Evolutionary conservation across 2,888 invertebrate species (phyloP), one percentile per base, ranked within the genome.

Genomic region (Carpatolechia fugitivella): DNA sequence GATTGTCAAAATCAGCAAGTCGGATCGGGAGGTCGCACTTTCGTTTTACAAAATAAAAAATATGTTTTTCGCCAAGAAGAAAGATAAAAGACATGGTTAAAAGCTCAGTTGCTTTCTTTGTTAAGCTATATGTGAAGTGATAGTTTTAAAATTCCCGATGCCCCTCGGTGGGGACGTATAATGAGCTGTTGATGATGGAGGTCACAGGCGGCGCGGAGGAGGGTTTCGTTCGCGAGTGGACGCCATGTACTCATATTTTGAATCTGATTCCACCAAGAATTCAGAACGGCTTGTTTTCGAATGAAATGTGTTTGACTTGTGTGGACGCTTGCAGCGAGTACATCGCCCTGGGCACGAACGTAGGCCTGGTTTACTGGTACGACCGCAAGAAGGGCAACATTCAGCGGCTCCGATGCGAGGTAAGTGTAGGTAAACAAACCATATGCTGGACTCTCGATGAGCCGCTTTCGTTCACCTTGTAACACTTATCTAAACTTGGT

Each of bases 351-450:
- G 98, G 97, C 1, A 96, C 96, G 1, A 97, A 96, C 83, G 93
- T 94, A 14, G 97, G 98, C 1, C 86, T 96, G 54, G 93, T 97
- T 24, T 98, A 96, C 78, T 96, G 97, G 95, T 97, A 94, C 77
- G 94, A 96, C 78, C 91, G 97, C 59, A 93, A 92, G 61, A 94
- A 92, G 40, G 94, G 94, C 51, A 93, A 94, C 64, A 90, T 97
- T 60, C 95, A 97, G 72, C 93, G 95, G 67, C 85, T 98, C 1
- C 90, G 94, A 74, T 94, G 95, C 69, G 96, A 97, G 92, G 98
- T 97, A 91, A 82, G 84, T 66, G 41, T 16, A 30, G 13, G 36
- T 35, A 58, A 38, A 55, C 52, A 58, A 29, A 10, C 50, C 46
- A 60, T 64, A 60, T 60, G 61, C 41, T 55, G 33, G 47, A 33